Base-by-base conservation (phyloP, 2,113 vertebrate species). In the Corythaeola cristata region DNA sequence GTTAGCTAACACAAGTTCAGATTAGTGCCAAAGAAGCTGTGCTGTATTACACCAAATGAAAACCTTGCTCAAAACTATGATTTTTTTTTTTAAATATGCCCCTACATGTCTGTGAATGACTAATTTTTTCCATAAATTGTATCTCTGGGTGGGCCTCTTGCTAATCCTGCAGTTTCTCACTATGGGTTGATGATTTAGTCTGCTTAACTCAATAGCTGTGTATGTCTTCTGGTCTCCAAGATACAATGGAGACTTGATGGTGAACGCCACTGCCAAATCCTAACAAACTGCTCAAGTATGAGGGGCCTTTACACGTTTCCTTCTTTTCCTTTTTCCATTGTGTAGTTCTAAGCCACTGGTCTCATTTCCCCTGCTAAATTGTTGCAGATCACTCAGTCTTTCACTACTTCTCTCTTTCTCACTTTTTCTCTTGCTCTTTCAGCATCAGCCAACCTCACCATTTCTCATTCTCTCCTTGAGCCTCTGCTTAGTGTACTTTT, bases 201-300 rank as follows among this genome's bases (percentile, higher is more conserved):
- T 78, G 52, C 88, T 84, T 75, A 82, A 56, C 30, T 94, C 76
- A 59, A n/a, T 86, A 86, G 39, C 50, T 93, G 52, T 77, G 30
- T 83, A 47, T 67, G 60, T 95, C 95, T 93, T 94, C 83, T 84
- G 60, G 93, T 90, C 86, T 94, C 95, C 73, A 86, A 95, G 96
- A 89, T 86, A 92, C 6, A 0, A 60, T 67, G 72, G 90, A 93
- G 88, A 47, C 72, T 93, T 49, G 68, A 67, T 67, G 60, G 53
- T 83, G 75, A 93, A 88, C 52, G 28, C 56, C n/a, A 53, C 49
- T 86, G 86, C 81, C 83, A 94, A 84, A 59, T 72, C 73, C 86
- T 66, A 90, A 81, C 68, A 90, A 90, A 68, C 73, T 81, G 8
- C 45, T 79, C 23, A 68, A 84, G 16, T 68, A 52, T 67, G 72